Percentiles rank a stretch among this genome's conserved stretches.
phyloP scores from a whole-genome alignment of 2,113 vertebrate species.

The Chloroceryle aenea region DNA sequence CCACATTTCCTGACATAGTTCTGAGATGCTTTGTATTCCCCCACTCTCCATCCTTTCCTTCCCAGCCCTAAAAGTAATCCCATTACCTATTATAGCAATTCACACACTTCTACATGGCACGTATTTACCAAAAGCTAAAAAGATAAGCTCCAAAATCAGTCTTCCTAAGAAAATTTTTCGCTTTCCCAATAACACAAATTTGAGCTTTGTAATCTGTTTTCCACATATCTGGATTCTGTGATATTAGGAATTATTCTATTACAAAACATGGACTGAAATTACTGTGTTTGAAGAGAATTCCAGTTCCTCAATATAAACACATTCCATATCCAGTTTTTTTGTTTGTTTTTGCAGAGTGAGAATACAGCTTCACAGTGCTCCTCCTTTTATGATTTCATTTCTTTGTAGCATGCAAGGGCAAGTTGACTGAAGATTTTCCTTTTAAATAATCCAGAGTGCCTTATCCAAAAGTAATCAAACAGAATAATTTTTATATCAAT shows the following conservation, averaged over 20 bases:
- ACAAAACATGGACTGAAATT: background rate
- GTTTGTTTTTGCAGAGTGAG: background rate
- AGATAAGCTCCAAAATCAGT: background rate
- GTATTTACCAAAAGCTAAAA: background rate
- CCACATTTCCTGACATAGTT: background rate
- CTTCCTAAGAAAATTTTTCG: background rate
- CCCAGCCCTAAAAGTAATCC: background rate
- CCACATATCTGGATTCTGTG: background rate
- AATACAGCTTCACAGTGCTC: background rate
- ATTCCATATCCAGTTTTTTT: background rate
- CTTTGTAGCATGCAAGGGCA: background rate
- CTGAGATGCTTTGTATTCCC: background rate
- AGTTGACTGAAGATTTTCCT: background rate
- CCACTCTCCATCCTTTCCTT: background rate
- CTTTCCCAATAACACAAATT: background rate
- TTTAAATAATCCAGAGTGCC: background rate
- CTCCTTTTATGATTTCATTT: background rate
- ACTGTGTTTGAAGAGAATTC: background rate
- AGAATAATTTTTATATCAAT: background rate
- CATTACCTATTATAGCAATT: background rate
- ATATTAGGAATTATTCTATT: background rate
- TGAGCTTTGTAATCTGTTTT: constrained; percentile 27
- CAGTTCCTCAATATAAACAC: background rate
- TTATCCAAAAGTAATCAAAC: background rate
- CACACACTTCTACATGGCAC: background rate